Evolutionary conservation across 2,797 vertebrate species (phyloP), one percentile per base, ranked within the genome.

Genomic region (Sciaenops ocellatus): DNA sequence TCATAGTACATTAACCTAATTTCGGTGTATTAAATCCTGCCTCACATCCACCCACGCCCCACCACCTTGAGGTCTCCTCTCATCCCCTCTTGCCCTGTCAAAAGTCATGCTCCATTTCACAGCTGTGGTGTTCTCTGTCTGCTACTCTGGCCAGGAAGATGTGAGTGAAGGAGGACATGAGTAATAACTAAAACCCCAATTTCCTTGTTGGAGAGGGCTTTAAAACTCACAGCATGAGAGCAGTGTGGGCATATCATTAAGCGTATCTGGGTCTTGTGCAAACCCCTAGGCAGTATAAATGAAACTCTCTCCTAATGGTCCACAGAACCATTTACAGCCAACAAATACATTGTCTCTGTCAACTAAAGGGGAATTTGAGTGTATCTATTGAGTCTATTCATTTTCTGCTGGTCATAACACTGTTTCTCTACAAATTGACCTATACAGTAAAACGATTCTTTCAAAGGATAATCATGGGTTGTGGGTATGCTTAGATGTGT

Each of bases 291-390:
- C 86, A 85, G 73, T 78, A 90, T 78, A 89, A 87, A 90, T 90
- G 89, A 93, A 91, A 87, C 82, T 63, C 82, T 85, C 78, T 85
- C 87, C 87, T 90, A 92, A 93, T 92, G 89, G 85, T 77, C 70
- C 78, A 85, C 30, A 82, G 80, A 89, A 85, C 85, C 86, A 89
- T 90, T 91, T 89, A 73, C 79, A 76, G 87, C 81, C 82, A 85
- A 82, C 89, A 89, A 86, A 90, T 87, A 74, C 80, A 90, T 81
- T 83, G 80, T 83, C 77, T 79, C 68, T 89, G 78, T 80, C 85
- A 84, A 71, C 64, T 77, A 73, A 90, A 76, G 76, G 77, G 71
- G 63, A 64, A 80, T 89, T 81, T 81, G 50, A 87, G 74, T 48
- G 48, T 75, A 75, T 88, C 84, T 82, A 73, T 77, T 56, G 73